Evolutionary conservation across 2,888 invertebrate species (phyloP).

Genomic region (Leptinotarsa tumamoca): DNA sequence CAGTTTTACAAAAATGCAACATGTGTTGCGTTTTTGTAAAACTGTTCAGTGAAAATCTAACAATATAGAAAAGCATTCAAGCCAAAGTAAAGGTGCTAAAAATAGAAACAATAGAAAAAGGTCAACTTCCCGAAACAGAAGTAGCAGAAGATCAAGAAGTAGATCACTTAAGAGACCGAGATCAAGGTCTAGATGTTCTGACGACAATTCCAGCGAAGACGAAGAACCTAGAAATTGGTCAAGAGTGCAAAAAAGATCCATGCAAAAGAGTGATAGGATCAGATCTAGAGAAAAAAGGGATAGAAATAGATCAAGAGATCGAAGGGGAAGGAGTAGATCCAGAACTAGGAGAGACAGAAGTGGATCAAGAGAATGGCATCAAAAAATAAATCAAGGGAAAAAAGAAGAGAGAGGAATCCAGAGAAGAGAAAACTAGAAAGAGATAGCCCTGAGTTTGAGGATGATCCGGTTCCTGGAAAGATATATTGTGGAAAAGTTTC

Average conservation of each 20-base stretch:
- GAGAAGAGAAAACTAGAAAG: slow-evolving; percentile 51
- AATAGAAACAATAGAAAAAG: slow-evolving; percentile 1
- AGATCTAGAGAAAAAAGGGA: slow-evolving; percentile 53
- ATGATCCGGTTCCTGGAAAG: slow-evolving; percentile 83
- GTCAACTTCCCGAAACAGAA: slow-evolving; percentile 8
- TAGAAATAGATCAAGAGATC: slow-evolving; percentile 52
- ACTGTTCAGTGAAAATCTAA: slow-evolving; percentile 69
- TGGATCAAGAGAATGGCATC: slow-evolving; percentile 45
- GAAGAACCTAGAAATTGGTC: slow-evolving; percentile 47
- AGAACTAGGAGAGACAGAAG: slow-evolving; percentile 49
- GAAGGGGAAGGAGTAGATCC: slow-evolving; percentile 54
- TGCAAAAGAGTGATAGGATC: slow-evolving; percentile 56
- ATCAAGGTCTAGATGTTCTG: slow-evolving; percentile 52
- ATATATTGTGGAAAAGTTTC: slow-evolving; percentile 90
- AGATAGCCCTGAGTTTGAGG: slow-evolving; percentile 72
- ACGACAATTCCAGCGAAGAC: slow-evolving; percentile 30
- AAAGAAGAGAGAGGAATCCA: slow-evolving; percentile 43
- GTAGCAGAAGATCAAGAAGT: slow-evolving; percentile 49
- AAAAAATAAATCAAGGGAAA: slow-evolving; percentile 48
- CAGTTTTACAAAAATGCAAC: too few relatives aligned
- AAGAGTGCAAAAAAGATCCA: slow-evolving; percentile 42
- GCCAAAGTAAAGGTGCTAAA: slow-evolving; percentile 53
- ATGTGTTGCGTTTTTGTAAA: too few relatives aligned
- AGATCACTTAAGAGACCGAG: slow-evolving; percentile 49
- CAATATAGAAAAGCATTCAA: slow-evolving; percentile 38